Evolutionary conservation across 2,888 invertebrate species (phyloP).

Genomic region (Perdita meconis): DNA sequence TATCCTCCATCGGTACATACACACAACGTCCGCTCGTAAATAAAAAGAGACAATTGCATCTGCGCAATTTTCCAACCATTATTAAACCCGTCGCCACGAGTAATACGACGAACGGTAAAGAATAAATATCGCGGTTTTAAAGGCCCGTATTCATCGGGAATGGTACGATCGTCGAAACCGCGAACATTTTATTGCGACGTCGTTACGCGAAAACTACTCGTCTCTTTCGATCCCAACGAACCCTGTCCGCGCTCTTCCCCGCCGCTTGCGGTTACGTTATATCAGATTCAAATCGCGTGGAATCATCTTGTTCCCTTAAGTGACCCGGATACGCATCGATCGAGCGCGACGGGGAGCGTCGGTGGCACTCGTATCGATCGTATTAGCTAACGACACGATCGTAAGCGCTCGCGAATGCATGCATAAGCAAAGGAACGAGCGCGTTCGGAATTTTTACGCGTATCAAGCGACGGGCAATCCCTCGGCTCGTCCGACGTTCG

Average conservation of each 20-base stretch:
- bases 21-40: neutral
- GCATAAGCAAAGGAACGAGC: constrained; percentile 16
- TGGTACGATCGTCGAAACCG: constrained; percentile 11
- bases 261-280: constrained; percentile 4
- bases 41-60: neutral
- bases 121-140: constrained; percentile 4
- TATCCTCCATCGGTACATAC: too few species aligned
- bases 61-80: neutral
- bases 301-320: constrained; percentile 32
- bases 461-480: neutral
- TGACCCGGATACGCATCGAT: constrained; percentile 20
- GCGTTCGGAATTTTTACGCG: constrained; percentile 24
- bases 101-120: neutral
- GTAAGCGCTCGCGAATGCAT: constrained; percentile 13
- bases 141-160: neutral
- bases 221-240: neutral
- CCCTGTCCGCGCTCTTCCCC: constrained; percentile 8
- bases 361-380: constrained; percentile 32
- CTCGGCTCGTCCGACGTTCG: neutral
- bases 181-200: constrained; percentile 2
- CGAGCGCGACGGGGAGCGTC: too few species aligned
- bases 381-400: constrained; percentile 34
- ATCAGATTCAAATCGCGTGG: constrained; percentile 34
- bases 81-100: constrained; percentile 11
- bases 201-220: constrained; percentile 11